Evolutionary conservation across 30 jellyfish, hydroid and myxozoan genomes (phyloP).

Genomic region (Sanderia malayensis): DNA sequence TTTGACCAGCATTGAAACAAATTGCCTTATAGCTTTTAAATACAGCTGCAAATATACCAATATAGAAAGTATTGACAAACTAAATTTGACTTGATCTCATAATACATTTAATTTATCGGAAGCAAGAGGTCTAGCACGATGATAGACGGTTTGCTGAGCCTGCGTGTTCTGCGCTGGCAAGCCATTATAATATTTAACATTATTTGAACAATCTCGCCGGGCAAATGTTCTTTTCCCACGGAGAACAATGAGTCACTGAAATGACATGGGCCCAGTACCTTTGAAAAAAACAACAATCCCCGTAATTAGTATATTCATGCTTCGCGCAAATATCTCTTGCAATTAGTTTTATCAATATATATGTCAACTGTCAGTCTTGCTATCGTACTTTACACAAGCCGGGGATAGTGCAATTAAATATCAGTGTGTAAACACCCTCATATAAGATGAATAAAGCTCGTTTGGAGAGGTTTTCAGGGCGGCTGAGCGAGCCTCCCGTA

Average conservation of each 20-base stretch:
- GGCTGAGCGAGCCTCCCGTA: no score
- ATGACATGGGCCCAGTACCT: no score
- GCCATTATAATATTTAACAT: constrained; percentile 16
- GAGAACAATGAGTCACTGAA: constrained; percentile 49
- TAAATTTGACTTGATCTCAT: constrained; percentile 42
- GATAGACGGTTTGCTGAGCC: constrained; percentile 49
- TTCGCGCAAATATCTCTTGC: no score
- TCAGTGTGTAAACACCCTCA: no score
- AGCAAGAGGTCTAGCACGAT: constrained; percentile 54
- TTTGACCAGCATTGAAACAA: constrained; percentile 39
- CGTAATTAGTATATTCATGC: no score
- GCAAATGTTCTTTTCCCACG: constrained; percentile 63
- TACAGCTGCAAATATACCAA: constrained; percentile 43
- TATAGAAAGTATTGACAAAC: constrained; percentile 38
- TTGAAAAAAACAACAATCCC: no score
- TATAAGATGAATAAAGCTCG: no score
- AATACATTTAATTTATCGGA: constrained; percentile 43
- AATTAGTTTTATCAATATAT: no score
- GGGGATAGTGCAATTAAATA: no score
- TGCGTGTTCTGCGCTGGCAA: constrained; percentile 45
- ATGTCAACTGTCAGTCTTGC: no score
- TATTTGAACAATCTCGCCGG: constrained; percentile 51
- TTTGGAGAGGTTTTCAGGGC: no score
- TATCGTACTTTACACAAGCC: no score
- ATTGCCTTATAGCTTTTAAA: constrained; percentile 23